Base-by-base conservation (phyloP, 2,888 invertebrate genomes). In the Notodonta dromedarius region DNA sequence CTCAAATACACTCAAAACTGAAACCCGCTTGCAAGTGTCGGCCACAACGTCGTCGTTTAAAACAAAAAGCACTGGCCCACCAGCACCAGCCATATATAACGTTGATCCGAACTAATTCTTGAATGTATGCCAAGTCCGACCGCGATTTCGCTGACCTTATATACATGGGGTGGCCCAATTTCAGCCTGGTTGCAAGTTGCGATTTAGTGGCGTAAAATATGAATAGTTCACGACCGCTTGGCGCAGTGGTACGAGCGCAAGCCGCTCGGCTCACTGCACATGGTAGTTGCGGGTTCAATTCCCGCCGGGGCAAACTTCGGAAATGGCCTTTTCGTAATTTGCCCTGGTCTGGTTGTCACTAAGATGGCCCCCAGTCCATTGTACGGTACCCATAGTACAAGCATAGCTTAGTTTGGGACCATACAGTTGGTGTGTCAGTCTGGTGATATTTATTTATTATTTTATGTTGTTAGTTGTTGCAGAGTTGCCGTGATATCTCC, bases 101-200 rank as follows among this genome's bases (percentile, higher is more conserved):
- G 73, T 75, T 74, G 73, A 76, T 77, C 74, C 73, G 70, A 73
- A 75, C 72, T 82, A 78, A 80, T 80, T 80, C 79, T 83, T 84
- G 83, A 83, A 80, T 71, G 70, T 73, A 67, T 73, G 83, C 84
- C 84, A 84, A 83, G 71, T 76, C 66, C 60, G 70, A 65, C 77
- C 71, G 72, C 76, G 73, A 77, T 78, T 81, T 66, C 67, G 74
- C 73, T 78, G 81, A 82, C 81, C 81, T 74, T 77, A 78, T 24
- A 24, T 65, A 62, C 56, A 66, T 67, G 71, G 65, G 60, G 57
- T 73, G 76, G 70, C 71, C 79, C 69, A 79, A 77, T 77, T 80
- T 70, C 16, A 57, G 60, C 35, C 40, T 62, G 56, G 62, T 69
- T 73, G 70, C 73, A 74, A 73, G 61, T 71, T 77, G 70, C 69